A percentile compares a stretch with the other conserved stretches of the same genome.
These are phyloP conservation scores for Hyposoter dolosus DNA, from an alignment of 2,888 invertebrate genomes.

Conservation along the genomic window DNA sequence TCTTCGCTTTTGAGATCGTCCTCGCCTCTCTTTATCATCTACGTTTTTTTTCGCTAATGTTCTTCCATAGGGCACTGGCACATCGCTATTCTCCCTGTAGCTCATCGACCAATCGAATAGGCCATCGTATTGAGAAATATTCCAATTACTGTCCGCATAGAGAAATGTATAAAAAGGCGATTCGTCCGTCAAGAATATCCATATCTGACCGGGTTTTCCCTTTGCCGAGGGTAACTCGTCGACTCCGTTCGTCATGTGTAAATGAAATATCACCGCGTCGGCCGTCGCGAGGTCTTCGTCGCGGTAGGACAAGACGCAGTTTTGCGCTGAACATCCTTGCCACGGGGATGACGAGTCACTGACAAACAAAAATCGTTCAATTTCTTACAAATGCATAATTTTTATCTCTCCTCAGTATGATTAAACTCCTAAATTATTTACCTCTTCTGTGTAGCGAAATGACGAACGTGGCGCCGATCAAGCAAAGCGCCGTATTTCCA, in stretches of 20 bases:
- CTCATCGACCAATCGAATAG: conserved; percentile 91
- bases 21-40: not conserved
- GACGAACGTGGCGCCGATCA: conserved; percentile 86
- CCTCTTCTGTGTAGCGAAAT: conserved; percentile 82
- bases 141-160: conserved; percentile 77
- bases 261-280: conserved; percentile 89
- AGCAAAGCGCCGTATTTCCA: conserved; percentile 88
- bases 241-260: conserved; percentile 85
- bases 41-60: conserved; percentile 81
- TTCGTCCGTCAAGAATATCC: conserved; percentile 91
- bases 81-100: conserved; percentile 88
- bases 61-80: conserved; percentile 89
- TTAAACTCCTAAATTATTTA: not conserved
- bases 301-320: conserved; percentile 88
- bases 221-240: conserved; percentile 86
- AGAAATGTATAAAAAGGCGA: conserved; percentile 88
- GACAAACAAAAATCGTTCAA: conserved; percentile 69
- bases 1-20: conserved; percentile 77
- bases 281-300: conserved; percentile 85
- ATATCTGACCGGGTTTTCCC: conserved; percentile 85
- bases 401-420: not conserved
- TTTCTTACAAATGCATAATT: not conserved
- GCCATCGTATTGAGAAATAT: conserved; percentile 85
- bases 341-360: conserved; percentile 85
- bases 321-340: conserved; percentile 87